phyloP scores from a whole-genome alignment of 2,797 vertebrate species.

The Paedocypris micromegethes region DNA sequence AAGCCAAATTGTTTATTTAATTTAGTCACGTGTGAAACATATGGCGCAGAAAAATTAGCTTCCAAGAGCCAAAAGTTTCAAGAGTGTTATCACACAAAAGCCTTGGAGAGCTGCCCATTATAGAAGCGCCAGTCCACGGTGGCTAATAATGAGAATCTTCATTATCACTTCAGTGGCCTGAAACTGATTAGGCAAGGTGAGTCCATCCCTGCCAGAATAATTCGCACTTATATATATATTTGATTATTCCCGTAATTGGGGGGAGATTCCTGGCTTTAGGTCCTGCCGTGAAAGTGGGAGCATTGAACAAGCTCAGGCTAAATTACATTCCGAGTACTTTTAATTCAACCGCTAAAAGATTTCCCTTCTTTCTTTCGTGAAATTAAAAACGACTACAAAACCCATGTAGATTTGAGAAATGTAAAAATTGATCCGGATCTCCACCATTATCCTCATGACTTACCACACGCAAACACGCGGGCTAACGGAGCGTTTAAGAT shows the following conservation, averaged over 20 bases:
- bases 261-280: slow-evolving; percentile 47
- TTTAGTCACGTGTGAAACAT: slow-evolving; percentile 24
- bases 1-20: slow-evolving; percentile 23
- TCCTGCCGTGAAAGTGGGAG: slow-evolving; percentile 34
- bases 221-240: slow-evolving; percentile 60
- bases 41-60: slow-evolving; percentile 35
- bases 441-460: slow-evolving; percentile 16
- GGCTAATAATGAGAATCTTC: slow-evolving; percentile 60
- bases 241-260: slow-evolving; percentile 52
- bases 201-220: slow-evolving; percentile 49
- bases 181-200: slow-evolving; percentile 60
- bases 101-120: slow-evolving; percentile 54
- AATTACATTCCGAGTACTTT: not conserved
- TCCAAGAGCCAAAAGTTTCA: slow-evolving; percentile 36
- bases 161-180: slow-evolving; percentile 48
- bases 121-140: slow-evolving; percentile 52
- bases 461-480: slow-evolving; percentile 28
- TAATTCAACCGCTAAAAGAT: not conserved
- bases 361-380: not conserved
- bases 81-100: slow-evolving; percentile 45
- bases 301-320: not conserved
- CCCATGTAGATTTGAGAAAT: not conserved
- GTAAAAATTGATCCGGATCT: not conserved
- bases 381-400: no score
- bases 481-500: slow-evolving; percentile 13